These are phyloP conservation scores for Acanthococcus lagerstroemiae DNA, from an alignment of 2,888 invertebrate genomes.

Conservation along the genomic window DNA sequence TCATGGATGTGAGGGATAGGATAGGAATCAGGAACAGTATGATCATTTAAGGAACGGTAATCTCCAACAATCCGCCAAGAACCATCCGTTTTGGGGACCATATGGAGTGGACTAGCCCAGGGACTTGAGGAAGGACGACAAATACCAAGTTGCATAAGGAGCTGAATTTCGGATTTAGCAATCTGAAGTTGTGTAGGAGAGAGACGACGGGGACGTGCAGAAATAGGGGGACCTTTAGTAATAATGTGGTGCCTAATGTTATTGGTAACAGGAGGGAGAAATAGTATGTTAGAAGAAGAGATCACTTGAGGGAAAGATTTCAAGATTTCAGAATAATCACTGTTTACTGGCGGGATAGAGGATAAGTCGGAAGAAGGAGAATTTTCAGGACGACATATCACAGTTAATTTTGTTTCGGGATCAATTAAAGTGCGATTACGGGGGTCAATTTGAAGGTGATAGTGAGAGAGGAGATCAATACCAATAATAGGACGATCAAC, in stretches of 20 bases:
- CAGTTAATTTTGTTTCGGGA: conserved; percentile 4
- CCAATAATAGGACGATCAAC: conserved; percentile 20
- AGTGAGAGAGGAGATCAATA: conserved; percentile 27
- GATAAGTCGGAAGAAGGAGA: neutral
- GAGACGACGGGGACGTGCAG: conserved; percentile 37
- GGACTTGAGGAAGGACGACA: conserved; percentile 38
- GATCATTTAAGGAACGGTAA: conserved; percentile 40
- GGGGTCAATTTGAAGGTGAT: conserved; percentile 31
- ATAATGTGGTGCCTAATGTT: conserved; percentile 36
- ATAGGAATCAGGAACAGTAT: conserved; percentile 40
- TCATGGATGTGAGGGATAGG: conserved; percentile 35
- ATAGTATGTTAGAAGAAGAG: conserved; percentile 23
- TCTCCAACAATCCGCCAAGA: conserved; percentile 41
- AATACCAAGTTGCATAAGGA: conserved; percentile 38
- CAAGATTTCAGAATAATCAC: neutral
- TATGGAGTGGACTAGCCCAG: conserved; percentile 39
- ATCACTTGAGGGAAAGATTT: conserved; percentile 6
- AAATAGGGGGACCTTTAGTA: conserved; percentile 39
- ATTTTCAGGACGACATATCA: neutral
- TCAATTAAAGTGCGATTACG: conserved; percentile 21
- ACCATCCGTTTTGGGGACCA: conserved; percentile 37
- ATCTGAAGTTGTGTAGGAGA: conserved; percentile 37
- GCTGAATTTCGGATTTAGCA: conserved; percentile 38
- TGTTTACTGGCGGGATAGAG: neutral
- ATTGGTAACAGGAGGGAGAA: conserved; percentile 7